Conservation (phyloP, 1,140 invertebrate genomes). For the Pissodes strobi region DNA sequence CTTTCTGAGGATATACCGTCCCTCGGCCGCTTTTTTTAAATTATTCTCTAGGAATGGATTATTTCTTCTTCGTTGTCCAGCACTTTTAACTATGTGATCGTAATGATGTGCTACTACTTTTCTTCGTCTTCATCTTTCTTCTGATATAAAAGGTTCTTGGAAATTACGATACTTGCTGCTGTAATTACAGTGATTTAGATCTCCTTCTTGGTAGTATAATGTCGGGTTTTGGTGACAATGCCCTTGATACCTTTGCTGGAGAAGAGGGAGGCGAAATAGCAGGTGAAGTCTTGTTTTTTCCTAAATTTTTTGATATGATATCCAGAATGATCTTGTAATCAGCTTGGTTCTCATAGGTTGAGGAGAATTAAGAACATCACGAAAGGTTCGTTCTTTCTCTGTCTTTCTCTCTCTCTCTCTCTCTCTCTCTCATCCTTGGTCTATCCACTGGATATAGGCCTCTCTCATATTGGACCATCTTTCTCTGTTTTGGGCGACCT, state of each 20-base stretch:
- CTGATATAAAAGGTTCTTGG: conserved; percentile 41
- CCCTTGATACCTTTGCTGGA: conserved; percentile 52
- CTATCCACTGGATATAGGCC: no score
- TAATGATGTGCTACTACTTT: conserved; percentile 79
- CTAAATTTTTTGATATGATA: no score
- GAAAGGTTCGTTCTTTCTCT: no score
- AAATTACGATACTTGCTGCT: conserved; percentile 51
- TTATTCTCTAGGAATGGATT: conserved; percentile 24
- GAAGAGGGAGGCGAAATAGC: conserved; percentile 28
- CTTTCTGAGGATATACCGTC: conserved; percentile 18
- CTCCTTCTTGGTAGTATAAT: conserved; percentile 23
- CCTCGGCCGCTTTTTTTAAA: conserved; percentile 50
- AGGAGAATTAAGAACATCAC: no score
- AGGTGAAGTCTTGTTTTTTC: no score
- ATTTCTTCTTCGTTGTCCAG: conserved; percentile 59
- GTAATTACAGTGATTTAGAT: conserved; percentile 52
- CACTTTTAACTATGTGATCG: conserved; percentile 75
- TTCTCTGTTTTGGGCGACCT: no score
- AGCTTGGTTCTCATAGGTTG: no score
- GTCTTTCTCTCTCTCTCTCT: no score
- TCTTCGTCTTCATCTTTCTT: conserved; percentile 60
- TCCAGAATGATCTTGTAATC: no score
- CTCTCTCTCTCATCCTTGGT: no score
- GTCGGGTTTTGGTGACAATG: conserved; percentile 40
- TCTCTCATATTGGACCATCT: no score